Percentiles rank a stretch among this genome's conserved stretches.
These are phyloP conservation scores for Hippopotamus amphibius DNA, from an alignment of 2,113 vertebrate species.

Conservation along the genomic window DNA sequence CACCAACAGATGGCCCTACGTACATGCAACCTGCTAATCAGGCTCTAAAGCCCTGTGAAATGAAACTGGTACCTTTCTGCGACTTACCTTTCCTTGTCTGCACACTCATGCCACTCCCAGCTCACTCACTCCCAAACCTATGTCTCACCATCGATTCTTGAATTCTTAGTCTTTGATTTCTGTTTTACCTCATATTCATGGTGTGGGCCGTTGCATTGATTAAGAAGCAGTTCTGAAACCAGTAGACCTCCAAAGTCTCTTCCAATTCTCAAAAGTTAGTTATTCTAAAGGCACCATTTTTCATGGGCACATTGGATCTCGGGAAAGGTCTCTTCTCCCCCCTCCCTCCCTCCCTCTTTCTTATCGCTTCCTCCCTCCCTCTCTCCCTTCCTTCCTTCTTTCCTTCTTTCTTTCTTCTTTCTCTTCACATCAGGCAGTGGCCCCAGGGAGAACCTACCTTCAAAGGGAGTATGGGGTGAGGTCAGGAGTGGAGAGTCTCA, in stretches of 20 bases:
- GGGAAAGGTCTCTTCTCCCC: neutral
- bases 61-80: neutral
- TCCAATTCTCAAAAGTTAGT: neutral
- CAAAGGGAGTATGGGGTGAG: neutral
- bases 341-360: fast-evolving
- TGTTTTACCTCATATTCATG: neutral
- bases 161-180: slow-evolving; percentile 1
- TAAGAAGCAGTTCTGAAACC: neutral
- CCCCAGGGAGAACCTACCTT: neutral
- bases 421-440: neutral
- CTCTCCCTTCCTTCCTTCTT: fast-evolving
- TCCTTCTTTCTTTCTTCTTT: too few species aligned
- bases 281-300: neutral
- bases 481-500: neutral
- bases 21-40: slow-evolving; percentile 54
- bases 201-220: neutral
- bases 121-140: neutral
- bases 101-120: neutral
- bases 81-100: slow-evolving; percentile 32
- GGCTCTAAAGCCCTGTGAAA: neutral
- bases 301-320: neutral
- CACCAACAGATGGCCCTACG: neutral
- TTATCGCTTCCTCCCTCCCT: fast-evolving
- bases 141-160: neutral
- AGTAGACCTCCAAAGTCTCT: neutral